Conservation (phyloP, 1,140 invertebrate genomes). For the Apocrypta bakeri region DNA sequence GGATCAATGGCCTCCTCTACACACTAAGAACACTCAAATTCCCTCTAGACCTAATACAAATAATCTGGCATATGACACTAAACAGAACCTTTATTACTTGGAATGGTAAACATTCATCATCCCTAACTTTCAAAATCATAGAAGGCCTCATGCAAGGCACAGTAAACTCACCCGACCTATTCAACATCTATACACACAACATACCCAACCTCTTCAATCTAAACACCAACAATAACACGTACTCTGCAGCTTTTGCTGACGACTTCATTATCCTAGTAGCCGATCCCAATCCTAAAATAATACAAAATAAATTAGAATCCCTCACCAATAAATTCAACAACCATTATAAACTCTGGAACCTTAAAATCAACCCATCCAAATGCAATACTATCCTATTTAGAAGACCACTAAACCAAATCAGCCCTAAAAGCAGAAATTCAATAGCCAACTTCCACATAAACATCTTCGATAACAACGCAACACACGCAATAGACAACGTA, state of each 20-base stretch:
- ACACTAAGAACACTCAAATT: conserved; percentile 50
- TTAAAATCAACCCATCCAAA: conserved; percentile 53
- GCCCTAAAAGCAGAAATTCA: no score
- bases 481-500: no score
- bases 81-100: conserved; percentile 32
- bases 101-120: background rate
- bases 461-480: no score
- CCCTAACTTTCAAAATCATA: background rate
- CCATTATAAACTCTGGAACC: conserved; percentile 48
- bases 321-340: conserved; percentile 31
- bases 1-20: conserved; percentile 58
- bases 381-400: conserved; percentile 55
- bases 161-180: conserved; percentile 15
- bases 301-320: conserved; percentile 3
- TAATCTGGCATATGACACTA: conserved; percentile 47
- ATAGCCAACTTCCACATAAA: no score
- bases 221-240: background rate
- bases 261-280: conserved; percentile 39
- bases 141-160: conserved; percentile 50
- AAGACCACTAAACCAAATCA: background rate
- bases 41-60: conserved; percentile 36
- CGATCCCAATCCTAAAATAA: background rate
- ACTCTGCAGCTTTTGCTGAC: conserved; percentile 46
- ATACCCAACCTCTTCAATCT: background rate
- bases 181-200: conserved; percentile 22